Evolutionary conservation across 2,888 invertebrate species (phyloP), one percentile per base, ranked within the genome.

Genomic region (Drosophila buzzatii): DNA sequence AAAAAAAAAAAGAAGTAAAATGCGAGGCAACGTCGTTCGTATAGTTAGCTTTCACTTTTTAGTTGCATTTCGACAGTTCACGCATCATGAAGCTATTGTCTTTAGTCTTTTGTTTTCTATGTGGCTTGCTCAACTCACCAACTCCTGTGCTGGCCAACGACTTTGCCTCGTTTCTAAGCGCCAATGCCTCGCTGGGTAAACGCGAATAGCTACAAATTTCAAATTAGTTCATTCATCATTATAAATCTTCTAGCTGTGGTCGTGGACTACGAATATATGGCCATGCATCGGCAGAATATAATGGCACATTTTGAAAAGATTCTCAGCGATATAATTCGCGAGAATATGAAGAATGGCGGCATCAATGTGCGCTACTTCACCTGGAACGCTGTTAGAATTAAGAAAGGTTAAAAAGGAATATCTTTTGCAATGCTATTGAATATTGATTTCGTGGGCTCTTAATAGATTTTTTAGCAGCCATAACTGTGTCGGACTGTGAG

Each of bases 131-230:
- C 2, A 33, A 41, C 51, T 37, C 53, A 14, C 23, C 62, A 4
- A 51, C 41, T n/a, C 55, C 71, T 0, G 73, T 66, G 1, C 53
- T 56, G 58, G 87, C 78, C 60, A 93, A 96, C 91, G 96, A 95
- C 81, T 96, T 96, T 92, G 96, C 96, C 3, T 96, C 96, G 0
- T 93, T 96, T 75, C 94, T 96, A 2, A 95, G 95, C 12, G 94
- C 96, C 16, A 97, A 97, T 92, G 96, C 96, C 8, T 95, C 96
- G 1, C 94, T 97, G 91, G 96, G 96, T 96, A 93, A 93, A 72
- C 27, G 18, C 18, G 23, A 16, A 31, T 14, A 53, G 8, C 18
- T 12, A 1, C 6, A 16, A 23, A 35, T 12, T 14, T 20, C 7
- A 6, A 12, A 12, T 18, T 18, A n/a, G 39, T n/a, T 16, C 23